These are phyloP conservation scores for Calephelis virginiensis DNA, from an alignment of 1,140 invertebrate genomes.

Conservation along the genomic window DNA sequence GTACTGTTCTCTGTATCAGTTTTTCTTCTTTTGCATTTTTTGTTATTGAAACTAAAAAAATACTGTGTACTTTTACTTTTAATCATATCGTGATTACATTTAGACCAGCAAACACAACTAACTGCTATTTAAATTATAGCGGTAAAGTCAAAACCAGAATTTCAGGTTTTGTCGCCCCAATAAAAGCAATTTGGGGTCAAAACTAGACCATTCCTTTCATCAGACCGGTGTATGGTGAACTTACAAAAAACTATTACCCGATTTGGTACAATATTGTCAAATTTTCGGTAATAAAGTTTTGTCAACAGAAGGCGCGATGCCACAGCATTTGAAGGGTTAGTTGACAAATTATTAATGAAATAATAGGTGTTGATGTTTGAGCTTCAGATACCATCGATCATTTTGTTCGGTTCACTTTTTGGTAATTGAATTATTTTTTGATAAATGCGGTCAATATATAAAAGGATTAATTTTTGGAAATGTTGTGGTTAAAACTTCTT, in stretches of 20 bases:
- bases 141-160: conserved; percentile 50
- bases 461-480: not conserved
- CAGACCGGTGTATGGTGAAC: conserved; percentile 47
- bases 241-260: conserved; percentile 53
- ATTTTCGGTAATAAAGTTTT: conserved; percentile 77
- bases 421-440: not conserved
- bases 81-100: not conserved
- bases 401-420: conserved; percentile 29
- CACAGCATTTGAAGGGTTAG: conserved; percentile 49
- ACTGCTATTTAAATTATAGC: conserved; percentile 26
- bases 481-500: too few relatives aligned
- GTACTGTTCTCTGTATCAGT: too few relatives aligned
- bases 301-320: conserved; percentile 67
- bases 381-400: conserved; percentile 53
- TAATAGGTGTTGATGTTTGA: conserved; percentile 63
- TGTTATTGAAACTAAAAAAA: not conserved
- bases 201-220: conserved; percentile 63
- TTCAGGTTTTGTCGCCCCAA: conserved; percentile 52
- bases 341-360: conserved; percentile 68
- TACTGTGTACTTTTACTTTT: not conserved
- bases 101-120: not conserved
- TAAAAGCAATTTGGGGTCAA: conserved; percentile 54
- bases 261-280: conserved; percentile 69
- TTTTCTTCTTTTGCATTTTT: too few relatives aligned
- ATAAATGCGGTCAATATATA: not conserved